phyloP scores from a whole-genome alignment of 2,113 vertebrate genomes.

The Nerophis lumbriciformis region DNA sequence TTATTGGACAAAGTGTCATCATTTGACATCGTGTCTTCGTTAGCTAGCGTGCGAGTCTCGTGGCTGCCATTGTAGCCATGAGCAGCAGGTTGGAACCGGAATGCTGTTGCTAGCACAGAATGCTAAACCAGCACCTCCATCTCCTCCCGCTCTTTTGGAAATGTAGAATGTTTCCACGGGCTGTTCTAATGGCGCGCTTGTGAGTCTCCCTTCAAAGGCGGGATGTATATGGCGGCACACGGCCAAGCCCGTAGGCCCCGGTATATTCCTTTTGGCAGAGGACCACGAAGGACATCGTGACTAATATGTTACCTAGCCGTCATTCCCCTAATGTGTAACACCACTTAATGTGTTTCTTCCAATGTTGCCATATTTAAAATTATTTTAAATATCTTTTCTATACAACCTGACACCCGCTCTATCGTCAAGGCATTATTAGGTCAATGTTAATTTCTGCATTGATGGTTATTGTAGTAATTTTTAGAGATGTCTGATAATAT shows the following conservation, averaged over 20 bases:
- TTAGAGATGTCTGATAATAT: too few species aligned
- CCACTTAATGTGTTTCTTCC: too few species aligned
- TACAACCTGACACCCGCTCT: too few species aligned
- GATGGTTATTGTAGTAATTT: too few species aligned
- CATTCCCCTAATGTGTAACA: too few species aligned
- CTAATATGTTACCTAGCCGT: background rate
- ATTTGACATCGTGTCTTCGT: background rate
- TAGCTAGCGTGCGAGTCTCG: background rate
- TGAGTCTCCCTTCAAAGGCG: slow-evolving; percentile 36
- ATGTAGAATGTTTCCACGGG: background rate
- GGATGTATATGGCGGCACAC: slow-evolving; percentile 12
- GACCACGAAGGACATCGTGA: background rate
- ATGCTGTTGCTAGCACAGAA: background rate
- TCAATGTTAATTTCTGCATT: too few species aligned
- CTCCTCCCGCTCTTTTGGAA: too few species aligned
- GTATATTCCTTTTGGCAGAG: background rate
- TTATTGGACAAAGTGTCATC: background rate
- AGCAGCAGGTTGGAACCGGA: background rate
- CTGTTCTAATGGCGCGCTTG: background rate
- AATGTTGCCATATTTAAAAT: too few species aligned
- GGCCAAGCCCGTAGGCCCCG: slow-evolving; percentile 26
- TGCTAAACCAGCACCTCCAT: background rate
- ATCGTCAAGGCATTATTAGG: too few species aligned
- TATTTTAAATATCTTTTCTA: too few species aligned
- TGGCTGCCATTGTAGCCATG: background rate